Evolutionary conservation across 2,888 invertebrate genomes (phyloP).

Genomic region (Pachycephus smyrnensis): DNA sequence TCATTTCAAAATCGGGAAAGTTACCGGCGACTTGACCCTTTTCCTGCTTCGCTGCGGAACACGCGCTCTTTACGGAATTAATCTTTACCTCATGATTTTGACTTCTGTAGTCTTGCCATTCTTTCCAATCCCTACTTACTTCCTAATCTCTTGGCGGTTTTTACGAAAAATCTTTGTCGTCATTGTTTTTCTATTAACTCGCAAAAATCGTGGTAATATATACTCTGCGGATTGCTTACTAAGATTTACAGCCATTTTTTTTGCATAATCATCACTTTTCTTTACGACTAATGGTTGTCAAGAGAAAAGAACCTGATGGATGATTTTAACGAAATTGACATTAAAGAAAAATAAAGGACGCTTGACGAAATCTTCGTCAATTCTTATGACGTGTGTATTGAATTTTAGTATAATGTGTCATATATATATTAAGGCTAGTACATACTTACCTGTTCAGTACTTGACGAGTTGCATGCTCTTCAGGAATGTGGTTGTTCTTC

Average conservation of each 20-base stretch:
- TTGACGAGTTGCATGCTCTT: neutral
- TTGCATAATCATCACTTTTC: neutral
- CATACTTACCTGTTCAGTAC: neutral
- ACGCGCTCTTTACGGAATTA: neutral
- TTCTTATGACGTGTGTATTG: neutral
- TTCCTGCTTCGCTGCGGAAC: conserved; percentile 11
- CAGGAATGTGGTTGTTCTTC: neutral
- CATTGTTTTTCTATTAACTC: neutral
- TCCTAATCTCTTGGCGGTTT: neutral
- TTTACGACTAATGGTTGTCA: neutral
- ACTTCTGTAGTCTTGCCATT: neutral
- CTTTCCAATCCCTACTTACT: neutral
- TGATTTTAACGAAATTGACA: neutral
- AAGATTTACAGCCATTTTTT: neutral
- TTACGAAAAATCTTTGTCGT: neutral
- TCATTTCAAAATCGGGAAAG: conserved; percentile 50
- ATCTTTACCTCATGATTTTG: neutral
- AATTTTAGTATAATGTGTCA: neutral
- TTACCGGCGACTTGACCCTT: conserved; percentile 26
- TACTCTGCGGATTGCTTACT: neutral
- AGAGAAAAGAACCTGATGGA: neutral
- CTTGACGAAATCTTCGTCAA: neutral
- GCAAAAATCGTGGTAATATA: neutral
- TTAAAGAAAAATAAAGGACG: neutral
- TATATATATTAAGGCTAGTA: neutral